Conservation (phyloP, 2,797 vertebrate species). For the Sphaeramia orbicularis region DNA sequence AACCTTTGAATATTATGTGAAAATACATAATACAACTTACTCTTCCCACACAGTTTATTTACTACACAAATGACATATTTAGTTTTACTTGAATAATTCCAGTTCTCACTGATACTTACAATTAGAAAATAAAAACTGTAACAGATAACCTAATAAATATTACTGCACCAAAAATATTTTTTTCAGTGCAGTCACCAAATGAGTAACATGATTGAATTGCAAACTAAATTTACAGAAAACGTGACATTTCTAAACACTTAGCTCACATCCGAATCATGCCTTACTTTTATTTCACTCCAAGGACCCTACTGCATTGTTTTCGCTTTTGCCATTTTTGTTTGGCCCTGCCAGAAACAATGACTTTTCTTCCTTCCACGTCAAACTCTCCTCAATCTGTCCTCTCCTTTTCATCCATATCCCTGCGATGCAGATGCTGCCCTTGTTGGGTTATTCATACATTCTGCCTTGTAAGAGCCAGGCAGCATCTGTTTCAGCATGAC, state of each 20-base stretch:
- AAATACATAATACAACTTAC: too few relatives aligned
- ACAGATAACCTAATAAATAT: too few relatives aligned
- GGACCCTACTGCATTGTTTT: conserved; percentile 60
- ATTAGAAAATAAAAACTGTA: too few relatives aligned
- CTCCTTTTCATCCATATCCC: conserved; percentile 59
- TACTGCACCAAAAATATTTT: too few relatives aligned
- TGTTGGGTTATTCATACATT: conserved; percentile 50
- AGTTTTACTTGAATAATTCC: too few relatives aligned
- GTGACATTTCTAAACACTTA: conserved; percentile 49
- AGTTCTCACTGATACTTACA: too few relatives aligned
- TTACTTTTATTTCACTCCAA: conserved; percentile 39
- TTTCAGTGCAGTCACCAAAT: neutral
- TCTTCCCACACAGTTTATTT: too few relatives aligned
- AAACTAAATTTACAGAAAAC: conserved; percentile 19
- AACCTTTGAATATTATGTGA: too few relatives aligned
- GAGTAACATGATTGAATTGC: conserved; percentile 3
- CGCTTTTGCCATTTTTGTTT: conserved; percentile 60
- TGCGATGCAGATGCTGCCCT: conserved; percentile 59
- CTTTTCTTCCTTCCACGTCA: conserved; percentile 40
- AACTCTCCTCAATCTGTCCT: conserved; percentile 74
- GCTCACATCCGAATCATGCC: conserved; percentile 62
- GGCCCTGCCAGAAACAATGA: conserved; percentile 63
- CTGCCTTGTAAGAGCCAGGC: conserved; percentile 39
- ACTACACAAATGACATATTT: too few relatives aligned
- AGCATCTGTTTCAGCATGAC: conserved; percentile 50